Evolutionary conservation across 2,113 vertebrate species (phyloP).

Genomic region (Phalacrocorax aristotelis): DNA sequence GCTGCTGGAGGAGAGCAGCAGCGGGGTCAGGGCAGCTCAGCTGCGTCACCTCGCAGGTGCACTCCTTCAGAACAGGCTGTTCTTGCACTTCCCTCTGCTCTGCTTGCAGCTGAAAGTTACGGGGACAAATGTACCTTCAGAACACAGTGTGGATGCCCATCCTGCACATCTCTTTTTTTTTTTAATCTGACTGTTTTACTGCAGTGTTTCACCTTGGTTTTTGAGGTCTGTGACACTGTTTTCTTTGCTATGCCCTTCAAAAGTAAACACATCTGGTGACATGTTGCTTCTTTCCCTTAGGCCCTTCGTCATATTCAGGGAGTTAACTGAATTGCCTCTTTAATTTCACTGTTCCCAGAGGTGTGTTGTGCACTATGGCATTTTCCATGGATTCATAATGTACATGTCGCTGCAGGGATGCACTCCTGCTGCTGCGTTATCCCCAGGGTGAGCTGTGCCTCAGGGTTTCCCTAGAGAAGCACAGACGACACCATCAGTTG

Average conservation of each 20-base stretch:
- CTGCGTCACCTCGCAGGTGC: neutral
- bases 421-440: neutral
- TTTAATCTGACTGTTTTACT: neutral
- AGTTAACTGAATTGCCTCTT: neutral
- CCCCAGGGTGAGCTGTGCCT: neutral
- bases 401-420: neutral
- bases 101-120: neutral
- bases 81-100: neutral
- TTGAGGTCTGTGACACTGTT: neutral
- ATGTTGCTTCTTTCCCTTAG: neutral
- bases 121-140: rapidly evolving
- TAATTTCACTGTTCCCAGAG: neutral
- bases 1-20: neutral
- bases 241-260: neutral
- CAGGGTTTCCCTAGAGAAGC: neutral
- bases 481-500: neutral
- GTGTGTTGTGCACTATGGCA: rapidly evolving
- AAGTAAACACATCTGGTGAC: neutral
- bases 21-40: neutral
- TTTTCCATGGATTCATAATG: neutral
- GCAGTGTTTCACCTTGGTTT: neutral
- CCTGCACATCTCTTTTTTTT: neutral
- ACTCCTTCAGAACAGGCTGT: neutral
- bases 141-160: neutral
- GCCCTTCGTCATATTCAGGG: neutral